These are phyloP conservation scores for Phallusia fumigata DNA, from an alignment of 23 tunicate species.

Conservation along the genomic window DNA sequence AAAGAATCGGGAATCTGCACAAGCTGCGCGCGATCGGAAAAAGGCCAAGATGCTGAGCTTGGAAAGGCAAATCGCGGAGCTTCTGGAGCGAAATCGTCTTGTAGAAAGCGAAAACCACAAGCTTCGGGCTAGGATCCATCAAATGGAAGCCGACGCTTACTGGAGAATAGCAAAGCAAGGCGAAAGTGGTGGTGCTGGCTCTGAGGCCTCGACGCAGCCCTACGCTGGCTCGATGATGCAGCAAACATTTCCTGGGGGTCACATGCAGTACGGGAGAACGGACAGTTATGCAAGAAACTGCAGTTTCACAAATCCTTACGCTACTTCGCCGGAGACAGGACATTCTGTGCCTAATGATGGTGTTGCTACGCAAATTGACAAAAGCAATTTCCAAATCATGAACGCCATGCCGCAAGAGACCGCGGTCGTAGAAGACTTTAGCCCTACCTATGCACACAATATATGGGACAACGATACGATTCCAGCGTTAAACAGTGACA, in stretches of 20 bases:
- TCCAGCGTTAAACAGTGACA: neutral
- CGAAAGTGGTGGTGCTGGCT: neutral
- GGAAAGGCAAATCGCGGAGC: slow-evolving; percentile 74
- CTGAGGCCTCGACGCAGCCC: neutral
- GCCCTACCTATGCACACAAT: neutral
- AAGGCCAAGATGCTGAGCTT: slow-evolving; percentile 93
- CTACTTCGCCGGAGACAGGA: neutral
- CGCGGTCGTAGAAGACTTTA: neutral
- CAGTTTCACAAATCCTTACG: neutral
- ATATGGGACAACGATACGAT: neutral
- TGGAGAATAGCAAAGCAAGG: slow-evolving; percentile 11
- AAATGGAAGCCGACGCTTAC: slow-evolving; percentile 44
- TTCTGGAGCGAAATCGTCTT: slow-evolving; percentile 61
- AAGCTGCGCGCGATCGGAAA: slow-evolving; percentile 94
- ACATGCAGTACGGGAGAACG: neutral
- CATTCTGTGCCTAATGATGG: neutral
- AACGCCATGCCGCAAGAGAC: neutral
- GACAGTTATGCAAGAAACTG: neutral
- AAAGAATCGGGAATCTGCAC: slow-evolving; percentile 96
- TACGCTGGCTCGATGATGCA: neutral
- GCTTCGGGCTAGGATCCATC: slow-evolving; percentile 49
- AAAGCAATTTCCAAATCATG: neutral
- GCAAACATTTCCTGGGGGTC: neutral
- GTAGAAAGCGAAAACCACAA: slow-evolving; percentile 69
- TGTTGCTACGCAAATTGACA: neutral